Conservation (phyloP, 2,113 vertebrate species). For the Mormoops blainvillei region DNA sequence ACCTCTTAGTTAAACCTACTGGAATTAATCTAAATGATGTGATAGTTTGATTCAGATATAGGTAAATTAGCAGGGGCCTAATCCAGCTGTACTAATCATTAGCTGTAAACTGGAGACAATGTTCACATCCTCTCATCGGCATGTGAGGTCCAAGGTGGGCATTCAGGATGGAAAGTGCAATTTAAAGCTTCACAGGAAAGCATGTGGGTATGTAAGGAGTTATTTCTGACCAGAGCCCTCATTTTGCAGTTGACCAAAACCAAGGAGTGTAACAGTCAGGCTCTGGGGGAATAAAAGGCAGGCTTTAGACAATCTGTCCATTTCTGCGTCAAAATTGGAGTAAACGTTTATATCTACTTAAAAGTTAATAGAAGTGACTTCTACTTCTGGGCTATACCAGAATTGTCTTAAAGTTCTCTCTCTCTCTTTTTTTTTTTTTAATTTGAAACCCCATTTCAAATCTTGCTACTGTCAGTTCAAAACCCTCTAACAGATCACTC, state of each 20-base stretch:
- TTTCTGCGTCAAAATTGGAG: conserved; percentile 42
- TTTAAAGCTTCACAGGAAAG: conserved; percentile 60
- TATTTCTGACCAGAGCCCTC: conserved; percentile 56
- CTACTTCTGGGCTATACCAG: conserved; percentile 39
- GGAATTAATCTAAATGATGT: background rate
- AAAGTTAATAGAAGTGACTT: conserved; percentile 44
- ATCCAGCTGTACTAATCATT: background rate
- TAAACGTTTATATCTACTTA: conserved; percentile 48
- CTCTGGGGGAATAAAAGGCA: conserved; percentile 50
- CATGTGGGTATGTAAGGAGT: conserved; percentile 16
- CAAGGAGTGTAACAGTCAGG: conserved; percentile 50
- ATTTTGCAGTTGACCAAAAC: conserved; percentile 54
- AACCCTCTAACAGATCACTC: conserved; percentile 1
- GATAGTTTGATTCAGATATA: background rate
- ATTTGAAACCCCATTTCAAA: conserved; percentile 56
- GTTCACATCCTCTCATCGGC: background rate
- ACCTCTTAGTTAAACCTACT: background rate
- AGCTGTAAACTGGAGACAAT: background rate
- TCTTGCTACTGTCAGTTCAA: conserved; percentile 31
- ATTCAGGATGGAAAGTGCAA: conserved; percentile 59
- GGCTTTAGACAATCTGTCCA: conserved; percentile 69
- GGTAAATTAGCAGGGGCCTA: background rate
- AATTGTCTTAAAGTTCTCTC: conserved; percentile 58
- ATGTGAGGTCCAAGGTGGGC: conserved; percentile 40
- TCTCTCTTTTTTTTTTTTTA: conserved; percentile 36